These are phyloP conservation scores for Perca fluviatilis DNA, from an alignment of 2,113 vertebrate species.

Conservation along the genomic window DNA sequence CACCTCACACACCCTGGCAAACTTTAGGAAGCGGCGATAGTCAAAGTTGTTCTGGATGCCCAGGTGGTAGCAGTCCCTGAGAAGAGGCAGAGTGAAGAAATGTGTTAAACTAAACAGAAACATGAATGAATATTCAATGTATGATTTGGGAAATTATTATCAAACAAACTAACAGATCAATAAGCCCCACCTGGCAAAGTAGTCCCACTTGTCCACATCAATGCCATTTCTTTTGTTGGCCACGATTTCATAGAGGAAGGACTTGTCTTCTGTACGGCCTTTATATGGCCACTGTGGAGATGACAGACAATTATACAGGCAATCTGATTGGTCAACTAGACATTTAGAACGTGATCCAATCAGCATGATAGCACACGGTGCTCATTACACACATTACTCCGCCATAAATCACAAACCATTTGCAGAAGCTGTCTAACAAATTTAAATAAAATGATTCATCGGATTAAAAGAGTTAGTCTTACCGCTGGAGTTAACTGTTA, in stretches of 20 bases:
- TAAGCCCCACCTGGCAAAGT: conserved; percentile 91
- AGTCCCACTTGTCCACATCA: conserved; percentile 99
- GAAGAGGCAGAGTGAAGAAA: background rate
- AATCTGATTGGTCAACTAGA: too few species aligned
- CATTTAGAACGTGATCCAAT: too few species aligned
- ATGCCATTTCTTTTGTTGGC: conserved; percentile 95
- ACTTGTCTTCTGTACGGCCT: conserved; percentile 89
- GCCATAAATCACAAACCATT: too few species aligned
- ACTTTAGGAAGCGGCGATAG: conserved; percentile 90
- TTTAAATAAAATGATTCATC: too few species aligned
- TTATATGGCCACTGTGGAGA: conserved; percentile 88
- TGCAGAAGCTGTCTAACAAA: too few species aligned
- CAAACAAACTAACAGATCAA: background rate
- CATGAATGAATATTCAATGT: background rate
- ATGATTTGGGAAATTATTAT: background rate
- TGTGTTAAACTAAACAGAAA: background rate
- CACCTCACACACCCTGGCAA: conserved; percentile 92
- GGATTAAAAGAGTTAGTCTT: too few species aligned
- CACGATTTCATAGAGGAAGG: conserved; percentile 97
- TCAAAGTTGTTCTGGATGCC: conserved; percentile 97
- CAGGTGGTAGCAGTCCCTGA: conserved; percentile 94
- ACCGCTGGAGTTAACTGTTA: too few species aligned
- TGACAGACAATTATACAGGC: background rate
- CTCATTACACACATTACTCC: too few species aligned
- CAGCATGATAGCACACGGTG: too few species aligned